Conservation (phyloP, 1,140 invertebrate genomes). For the Bombyx mandarina region DNA sequence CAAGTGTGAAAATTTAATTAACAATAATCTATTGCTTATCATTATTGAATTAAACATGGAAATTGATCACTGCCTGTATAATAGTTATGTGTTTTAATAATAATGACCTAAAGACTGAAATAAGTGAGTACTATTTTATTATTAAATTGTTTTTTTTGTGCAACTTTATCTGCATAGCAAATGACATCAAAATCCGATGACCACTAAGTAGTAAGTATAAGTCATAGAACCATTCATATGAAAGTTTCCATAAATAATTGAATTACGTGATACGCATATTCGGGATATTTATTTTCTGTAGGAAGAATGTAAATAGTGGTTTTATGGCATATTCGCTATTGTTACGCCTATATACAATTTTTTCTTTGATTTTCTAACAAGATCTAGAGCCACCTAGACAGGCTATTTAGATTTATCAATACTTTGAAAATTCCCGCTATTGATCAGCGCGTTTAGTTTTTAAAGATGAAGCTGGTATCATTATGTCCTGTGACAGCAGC, state of each 20-base stretch:
- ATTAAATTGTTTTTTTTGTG: background rate
- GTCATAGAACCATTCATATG: slow-evolving; percentile 3
- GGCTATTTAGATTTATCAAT: background rate
- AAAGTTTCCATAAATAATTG: slow-evolving; percentile 1
- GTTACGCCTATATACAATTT: background rate
- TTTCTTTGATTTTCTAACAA: background rate
- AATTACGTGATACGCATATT: background rate
- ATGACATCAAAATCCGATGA: slow-evolving; percentile 1
- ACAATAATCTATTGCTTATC: background rate
- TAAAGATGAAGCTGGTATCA: background rate
- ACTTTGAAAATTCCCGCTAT: background rate
- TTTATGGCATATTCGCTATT: no score
- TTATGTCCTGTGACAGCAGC: background rate
- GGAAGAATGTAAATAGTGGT: no score
- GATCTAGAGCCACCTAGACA: background rate
- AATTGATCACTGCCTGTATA: background rate
- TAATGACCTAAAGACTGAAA: background rate
- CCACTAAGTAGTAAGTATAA: background rate
- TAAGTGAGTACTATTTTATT: background rate
- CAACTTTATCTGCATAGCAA: slow-evolving; percentile 1
- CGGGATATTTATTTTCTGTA: background rate
- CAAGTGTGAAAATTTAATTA: slow-evolving; percentile 1
- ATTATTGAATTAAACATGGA: slow-evolving; percentile 2
- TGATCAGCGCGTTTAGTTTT: background rate
- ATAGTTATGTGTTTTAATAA: slow-evolving; percentile 2